These are phyloP conservation scores for Drosophila mimica DNA, from an alignment of 2,888 invertebrate genomes.

Conservation along the genomic window DNA sequence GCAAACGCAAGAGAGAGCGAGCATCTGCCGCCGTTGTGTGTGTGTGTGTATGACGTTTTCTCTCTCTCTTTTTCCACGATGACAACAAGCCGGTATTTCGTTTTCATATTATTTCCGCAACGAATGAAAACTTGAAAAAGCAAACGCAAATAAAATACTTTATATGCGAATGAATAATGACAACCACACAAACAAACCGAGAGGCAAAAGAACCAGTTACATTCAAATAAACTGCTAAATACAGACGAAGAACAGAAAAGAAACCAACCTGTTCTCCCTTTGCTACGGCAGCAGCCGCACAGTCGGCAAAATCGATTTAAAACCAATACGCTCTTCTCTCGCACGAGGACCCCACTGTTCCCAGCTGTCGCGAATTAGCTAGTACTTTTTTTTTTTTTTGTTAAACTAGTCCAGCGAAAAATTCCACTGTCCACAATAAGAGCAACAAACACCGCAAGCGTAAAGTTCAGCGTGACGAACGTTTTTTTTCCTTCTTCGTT, in stretches of 20 bases:
- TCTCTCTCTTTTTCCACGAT: conserved; percentile 33
- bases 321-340: conserved; percentile 59
- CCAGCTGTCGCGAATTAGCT: conserved; percentile 12
- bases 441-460: conserved; percentile 35
- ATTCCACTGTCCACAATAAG: conserved; percentile 36
- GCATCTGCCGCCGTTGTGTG: conserved; percentile 2
- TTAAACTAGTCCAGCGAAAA: conserved; percentile 20
- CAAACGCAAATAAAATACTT: conserved; percentile 52
- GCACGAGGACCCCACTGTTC: conserved; percentile 34
- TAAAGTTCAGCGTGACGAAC: conserved; percentile 69
- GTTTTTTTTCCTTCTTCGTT: conserved; percentile 42
- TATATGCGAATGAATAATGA: conserved; percentile 40
- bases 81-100: conserved; percentile 79
- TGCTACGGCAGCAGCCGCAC: conserved; percentile 41
- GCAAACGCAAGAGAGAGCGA: conserved; percentile 26
- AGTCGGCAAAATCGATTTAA: conserved; percentile 78
- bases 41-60: conserved; percentile 15
- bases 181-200: conserved; percentile 13
- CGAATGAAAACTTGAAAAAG: conserved; percentile 66
- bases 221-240: conserved; percentile 39
- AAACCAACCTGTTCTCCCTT: conserved; percentile 75
- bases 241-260: conserved; percentile 24
- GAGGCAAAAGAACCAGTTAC: conserved; percentile 67
- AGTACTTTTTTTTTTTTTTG: conserved; percentile 1
- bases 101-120: conserved; percentile 67